Evolutionary conservation across 1,140 invertebrate species (phyloP), one percentile per base, ranked within the genome.

Genomic region (Cataglyphis hispanica): DNA sequence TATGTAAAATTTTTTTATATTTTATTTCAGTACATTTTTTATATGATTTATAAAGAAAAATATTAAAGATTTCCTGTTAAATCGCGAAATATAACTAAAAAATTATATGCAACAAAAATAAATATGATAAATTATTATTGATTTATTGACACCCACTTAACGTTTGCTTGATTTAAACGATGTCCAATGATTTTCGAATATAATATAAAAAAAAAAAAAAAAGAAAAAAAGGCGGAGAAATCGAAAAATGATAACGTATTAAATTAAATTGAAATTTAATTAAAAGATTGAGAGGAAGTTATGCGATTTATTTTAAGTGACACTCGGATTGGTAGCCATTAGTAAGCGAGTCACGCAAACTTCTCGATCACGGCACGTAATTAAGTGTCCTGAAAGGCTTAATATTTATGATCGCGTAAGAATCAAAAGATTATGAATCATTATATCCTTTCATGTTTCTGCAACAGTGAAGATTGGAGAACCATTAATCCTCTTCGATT

Each of bases 301-400:
- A 53, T 10, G 37, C 61, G 25, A 43, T 34, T 37, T 72, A 43
- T 19, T 60, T 72, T 27, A 83, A 83, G 60, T 74, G 69, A 27
- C 67, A 72, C 60, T 53, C 27, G 37, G 19, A 83, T 53, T 72
- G 67, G 67, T 58, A 60, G 53, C 11, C 53, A 61, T 56, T 53
- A 22, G 67, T 61, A 83, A 13, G 37, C 56, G 40, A 60, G 78
- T 83, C 78, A 83, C 78, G 78, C 60, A 74, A 72, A 83, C 43
- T 80, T 78, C 37, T 67, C 63, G 76, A 63, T 46, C 74, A 37
- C n/a, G 67, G 53, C 67, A 60, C 37, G 27, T 83, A 83, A 83
- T 83, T 83, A 83, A 83, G 78, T 83, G 67, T 34, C 67, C 25
- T 56, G 37, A 67, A 83, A 74, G 67, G 78, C 78, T 83, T 83